Conservation (phyloP, 1,140 invertebrate genomes). For the Mycetomoellerius zeteki region DNA sequence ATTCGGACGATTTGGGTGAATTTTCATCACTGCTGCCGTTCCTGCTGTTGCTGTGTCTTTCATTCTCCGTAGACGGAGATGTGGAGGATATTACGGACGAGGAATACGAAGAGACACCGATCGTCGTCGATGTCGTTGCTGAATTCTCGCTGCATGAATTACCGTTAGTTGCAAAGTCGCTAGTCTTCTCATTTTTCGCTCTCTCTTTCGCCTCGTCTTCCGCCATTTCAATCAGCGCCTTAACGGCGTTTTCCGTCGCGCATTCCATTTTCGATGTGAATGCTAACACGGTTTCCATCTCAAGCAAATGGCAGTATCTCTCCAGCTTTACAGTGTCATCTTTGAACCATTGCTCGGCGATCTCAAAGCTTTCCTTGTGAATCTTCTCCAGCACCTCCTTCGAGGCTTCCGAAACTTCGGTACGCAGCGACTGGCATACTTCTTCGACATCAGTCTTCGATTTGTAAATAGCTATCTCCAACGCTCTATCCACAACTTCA, state of each 20-base stretch:
- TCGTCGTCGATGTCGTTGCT: slow-evolving; percentile 11
- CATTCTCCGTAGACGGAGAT: slow-evolving; percentile 67
- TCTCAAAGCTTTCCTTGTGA: slow-evolving; percentile 81
- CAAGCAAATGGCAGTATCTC: slow-evolving; percentile 79
- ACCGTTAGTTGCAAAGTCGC: not conserved
- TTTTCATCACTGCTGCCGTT: slow-evolving; percentile 73
- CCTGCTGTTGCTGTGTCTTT: slow-evolving; percentile 57
- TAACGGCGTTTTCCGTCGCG: slow-evolving; percentile 85
- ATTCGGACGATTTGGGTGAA: slow-evolving; percentile 59
- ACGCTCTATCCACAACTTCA: slow-evolving; percentile 85
- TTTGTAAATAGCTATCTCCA: slow-evolving; percentile 86
- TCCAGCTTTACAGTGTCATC: slow-evolving; percentile 78
- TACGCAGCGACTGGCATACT: slow-evolving; percentile 83
- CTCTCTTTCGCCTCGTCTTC: slow-evolving; percentile 85
- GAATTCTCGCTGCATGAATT: slow-evolving; percentile 46
- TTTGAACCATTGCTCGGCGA: slow-evolving; percentile 78
- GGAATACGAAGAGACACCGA: slow-evolving; percentile 37
- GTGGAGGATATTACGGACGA: slow-evolving; percentile 55
- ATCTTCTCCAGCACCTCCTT: slow-evolving; percentile 83
- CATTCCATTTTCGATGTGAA: slow-evolving; percentile 83
- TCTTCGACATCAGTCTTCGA: slow-evolving; percentile 86
- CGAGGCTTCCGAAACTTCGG: slow-evolving; percentile 82
- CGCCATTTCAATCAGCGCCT: slow-evolving; percentile 85
- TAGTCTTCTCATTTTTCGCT: slow-evolving; percentile 68
- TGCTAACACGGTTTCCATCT: slow-evolving; percentile 80